phyloP scores from a whole-genome alignment of 2,797 vertebrate genomes.

The Macropus fuliginosus region DNA sequence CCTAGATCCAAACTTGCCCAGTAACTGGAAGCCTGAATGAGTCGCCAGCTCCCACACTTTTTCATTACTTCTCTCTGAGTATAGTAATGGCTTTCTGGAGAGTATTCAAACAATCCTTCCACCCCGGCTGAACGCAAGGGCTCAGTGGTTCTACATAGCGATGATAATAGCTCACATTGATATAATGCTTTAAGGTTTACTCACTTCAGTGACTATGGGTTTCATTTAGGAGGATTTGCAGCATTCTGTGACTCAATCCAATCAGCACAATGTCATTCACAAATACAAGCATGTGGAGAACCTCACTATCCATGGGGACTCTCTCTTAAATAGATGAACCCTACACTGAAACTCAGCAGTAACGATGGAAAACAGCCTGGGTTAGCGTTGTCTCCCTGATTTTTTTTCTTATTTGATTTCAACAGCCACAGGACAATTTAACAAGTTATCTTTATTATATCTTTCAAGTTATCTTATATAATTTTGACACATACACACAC shows the following conservation, averaged over 20 bases:
- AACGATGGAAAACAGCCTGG: neutral
- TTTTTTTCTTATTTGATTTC: neutral
- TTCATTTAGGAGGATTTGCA: neutral
- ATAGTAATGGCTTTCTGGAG: slow-evolving; percentile 1
- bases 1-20: slow-evolving; percentile 21
- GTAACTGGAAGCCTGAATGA: slow-evolving; percentile 7
- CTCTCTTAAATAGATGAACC: neutral
- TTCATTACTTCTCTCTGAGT: neutral
- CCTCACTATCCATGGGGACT: neutral
- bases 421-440: neutral
- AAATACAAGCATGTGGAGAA: neutral
- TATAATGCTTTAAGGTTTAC: neutral
- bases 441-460: neutral
- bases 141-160: neutral
- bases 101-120: neutral
- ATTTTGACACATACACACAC: neutral
- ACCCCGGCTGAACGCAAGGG: neutral
- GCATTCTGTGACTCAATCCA: neutral
- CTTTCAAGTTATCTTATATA: neutral
- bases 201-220: neutral
- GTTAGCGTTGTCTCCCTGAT: neutral
- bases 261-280: neutral
- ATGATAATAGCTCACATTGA: neutral
- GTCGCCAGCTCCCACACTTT: slow-evolving; percentile 18
- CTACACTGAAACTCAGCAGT: neutral